Conservation (phyloP, 2,888 invertebrate genomes). For the Eristalis arbustorum region DNA sequence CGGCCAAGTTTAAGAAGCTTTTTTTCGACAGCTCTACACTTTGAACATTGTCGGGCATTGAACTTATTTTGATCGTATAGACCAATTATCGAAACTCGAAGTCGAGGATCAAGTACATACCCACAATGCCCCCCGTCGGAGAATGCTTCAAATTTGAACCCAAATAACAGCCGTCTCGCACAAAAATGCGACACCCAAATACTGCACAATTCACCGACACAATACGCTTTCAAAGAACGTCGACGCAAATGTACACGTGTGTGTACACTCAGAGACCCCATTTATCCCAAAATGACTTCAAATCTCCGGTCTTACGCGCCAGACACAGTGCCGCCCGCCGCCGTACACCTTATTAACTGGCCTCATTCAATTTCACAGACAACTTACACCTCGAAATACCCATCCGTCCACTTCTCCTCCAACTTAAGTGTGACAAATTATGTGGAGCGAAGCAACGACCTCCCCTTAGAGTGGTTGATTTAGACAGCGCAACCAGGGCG, state of each 20-base stretch:
- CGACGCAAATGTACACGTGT: not conserved
- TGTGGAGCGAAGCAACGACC: slow-evolving; percentile 13
- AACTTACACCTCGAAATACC: slow-evolving; percentile 2
- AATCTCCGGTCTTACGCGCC: not conserved
- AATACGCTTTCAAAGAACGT: not conserved
- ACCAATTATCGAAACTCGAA: no score
- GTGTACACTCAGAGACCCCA: not conserved
- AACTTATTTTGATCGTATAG: no score
- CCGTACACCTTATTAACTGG: not conserved
- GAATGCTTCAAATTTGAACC: no score
- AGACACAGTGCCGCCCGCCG: not conserved
- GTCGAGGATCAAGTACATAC: no score
- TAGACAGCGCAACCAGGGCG: slow-evolving; percentile 1
- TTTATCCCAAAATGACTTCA: not conserved
- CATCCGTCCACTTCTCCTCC: not conserved
- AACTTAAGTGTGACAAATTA: slow-evolving; percentile 31
- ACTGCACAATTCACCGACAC: not conserved
- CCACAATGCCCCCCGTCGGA: no score
- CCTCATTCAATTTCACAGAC: slow-evolving; percentile 20
- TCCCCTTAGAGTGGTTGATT: slow-evolving; percentile 1
- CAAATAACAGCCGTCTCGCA: not conserved
- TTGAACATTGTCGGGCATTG: no score
- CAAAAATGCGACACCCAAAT: not conserved
- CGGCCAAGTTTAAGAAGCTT: no score
- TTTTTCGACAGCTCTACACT: no score